Base-by-base conservation (phyloP, 2,888 invertebrate genomes). In the Nephrocerus scutellatus region DNA sequence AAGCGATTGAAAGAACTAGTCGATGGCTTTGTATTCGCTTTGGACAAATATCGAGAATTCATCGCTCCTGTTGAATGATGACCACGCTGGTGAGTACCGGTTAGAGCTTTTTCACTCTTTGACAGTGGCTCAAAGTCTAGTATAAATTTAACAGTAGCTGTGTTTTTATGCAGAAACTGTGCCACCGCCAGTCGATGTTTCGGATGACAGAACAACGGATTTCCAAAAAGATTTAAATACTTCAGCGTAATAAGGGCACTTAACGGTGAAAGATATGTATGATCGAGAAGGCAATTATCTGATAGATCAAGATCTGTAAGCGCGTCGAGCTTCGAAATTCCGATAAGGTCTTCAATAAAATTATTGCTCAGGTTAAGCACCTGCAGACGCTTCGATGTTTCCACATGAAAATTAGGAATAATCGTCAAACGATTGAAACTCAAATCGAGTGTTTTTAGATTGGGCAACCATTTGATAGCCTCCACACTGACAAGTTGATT, bases 151-250 rank as follows among this genome's bases (percentile, higher is more conserved):
- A 67, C 69, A 19, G 68, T 70, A 7, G 70, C 65, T 10, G 74
- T 69, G 47, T 74, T 73, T 41, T 71, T 70, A 56, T 78, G 75
- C 30, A 80, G 62, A 61, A 74, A 74, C 49, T 71, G 70, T 3
- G 74, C 69, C 1, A 75, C 70, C 2, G 70, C 61, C 39, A 66
- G 51, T 23, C 80, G 70, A 58, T 82, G 79, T 26, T 74, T 71
- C 2, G 74, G 72, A 62, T 79, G 75, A 57, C 72, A 79, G 36
- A 72, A 70, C 13, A 82, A 53, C 1, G 82, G 80, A 68, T 82
- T 80, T 5, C 76, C 76, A 46, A 69, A 68, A 10, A 81, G 63
- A 49, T 72, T 73, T 9, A 82, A 53, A 57, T 70, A 72, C 30
- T 72, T 63, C 5, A 81, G 62, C 1, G 72, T 67, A 3, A 72